Evolutionary conservation across 2,113 vertebrate species (phyloP).

Genomic region (Telmatochromis sp.): DNA sequence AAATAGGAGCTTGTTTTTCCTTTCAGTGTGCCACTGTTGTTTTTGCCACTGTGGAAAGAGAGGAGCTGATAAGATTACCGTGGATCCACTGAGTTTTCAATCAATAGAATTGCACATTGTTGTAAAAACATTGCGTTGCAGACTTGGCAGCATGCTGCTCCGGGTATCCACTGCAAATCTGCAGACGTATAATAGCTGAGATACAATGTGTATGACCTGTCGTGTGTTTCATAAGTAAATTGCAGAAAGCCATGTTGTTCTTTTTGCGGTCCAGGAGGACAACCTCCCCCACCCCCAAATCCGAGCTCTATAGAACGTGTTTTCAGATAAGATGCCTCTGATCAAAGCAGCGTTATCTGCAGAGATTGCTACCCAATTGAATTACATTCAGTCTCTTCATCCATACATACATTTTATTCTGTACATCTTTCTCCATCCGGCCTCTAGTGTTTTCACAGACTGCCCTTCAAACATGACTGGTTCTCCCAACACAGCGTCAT

Average conservation of each 20-base stretch:
- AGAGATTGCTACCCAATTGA: background rate
- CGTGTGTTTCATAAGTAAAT: background rate
- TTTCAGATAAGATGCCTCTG: background rate
- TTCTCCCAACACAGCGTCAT: background rate
- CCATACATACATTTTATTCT: background rate
- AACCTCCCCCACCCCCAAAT: background rate
- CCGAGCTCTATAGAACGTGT: background rate
- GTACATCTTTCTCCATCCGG: background rate
- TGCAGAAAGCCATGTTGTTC: background rate
- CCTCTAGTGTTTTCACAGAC: background rate
- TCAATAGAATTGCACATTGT: background rate
- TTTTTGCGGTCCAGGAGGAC: background rate
- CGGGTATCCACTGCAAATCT: background rate
- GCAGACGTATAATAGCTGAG: background rate
- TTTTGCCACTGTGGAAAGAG: background rate
- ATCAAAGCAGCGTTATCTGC: background rate
- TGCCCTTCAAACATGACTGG: background rate
- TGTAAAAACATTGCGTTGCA: background rate
- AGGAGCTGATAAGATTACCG: background rate
- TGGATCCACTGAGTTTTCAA: slow-evolving; percentile 19
- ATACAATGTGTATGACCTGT: background rate
- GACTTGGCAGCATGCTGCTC: background rate
- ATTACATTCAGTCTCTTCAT: background rate
- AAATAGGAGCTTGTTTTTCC: background rate
- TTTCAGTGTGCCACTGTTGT: background rate